phyloP scores from a whole-genome alignment of 2,888 invertebrate species.

The Stratiomys singularior region DNA sequence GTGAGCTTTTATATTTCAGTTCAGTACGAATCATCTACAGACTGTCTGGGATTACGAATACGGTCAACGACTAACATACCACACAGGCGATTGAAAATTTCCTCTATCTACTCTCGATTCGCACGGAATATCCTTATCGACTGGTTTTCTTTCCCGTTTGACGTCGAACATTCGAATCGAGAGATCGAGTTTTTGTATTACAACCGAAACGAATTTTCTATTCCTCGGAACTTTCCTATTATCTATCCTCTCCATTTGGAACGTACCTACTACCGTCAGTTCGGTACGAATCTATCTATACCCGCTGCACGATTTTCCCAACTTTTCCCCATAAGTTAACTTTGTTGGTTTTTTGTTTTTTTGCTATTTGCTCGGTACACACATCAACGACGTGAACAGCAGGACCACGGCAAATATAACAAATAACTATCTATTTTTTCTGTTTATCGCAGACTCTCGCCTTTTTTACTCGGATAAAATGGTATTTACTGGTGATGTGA shows the following conservation, averaged over 20 bases:
- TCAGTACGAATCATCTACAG: too few relatives aligned
- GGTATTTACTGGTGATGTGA: not conserved
- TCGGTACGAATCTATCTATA: not conserved
- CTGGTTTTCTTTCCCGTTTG: constrained; percentile 39
- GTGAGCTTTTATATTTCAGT: not conserved
- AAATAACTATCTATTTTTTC: too few relatives aligned
- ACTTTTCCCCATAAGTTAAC: constrained; percentile 21
- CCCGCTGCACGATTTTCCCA: not conserved
- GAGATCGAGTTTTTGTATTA: constrained; percentile 12
- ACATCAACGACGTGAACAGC: too few relatives aligned
- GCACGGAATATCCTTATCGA: constrained; percentile 32
- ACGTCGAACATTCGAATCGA: constrained; percentile 20
- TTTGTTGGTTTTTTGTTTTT: too few relatives aligned
- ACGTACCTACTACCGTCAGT: constrained; percentile 8
- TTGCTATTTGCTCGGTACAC: too few relatives aligned
- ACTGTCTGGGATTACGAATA: too few relatives aligned
- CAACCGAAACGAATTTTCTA: constrained; percentile 2
- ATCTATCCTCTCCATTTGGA: not conserved
- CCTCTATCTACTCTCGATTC: constrained; percentile 6
- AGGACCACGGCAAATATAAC: too few relatives aligned
- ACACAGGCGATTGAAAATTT: not conserved
- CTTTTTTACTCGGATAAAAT: too few relatives aligned
- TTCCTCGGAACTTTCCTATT: not conserved
- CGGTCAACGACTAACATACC: too few relatives aligned
- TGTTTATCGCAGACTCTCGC: too few relatives aligned